Conservation (phyloP, 2,113 vertebrate species). For the Trichechus manatus region DNA sequence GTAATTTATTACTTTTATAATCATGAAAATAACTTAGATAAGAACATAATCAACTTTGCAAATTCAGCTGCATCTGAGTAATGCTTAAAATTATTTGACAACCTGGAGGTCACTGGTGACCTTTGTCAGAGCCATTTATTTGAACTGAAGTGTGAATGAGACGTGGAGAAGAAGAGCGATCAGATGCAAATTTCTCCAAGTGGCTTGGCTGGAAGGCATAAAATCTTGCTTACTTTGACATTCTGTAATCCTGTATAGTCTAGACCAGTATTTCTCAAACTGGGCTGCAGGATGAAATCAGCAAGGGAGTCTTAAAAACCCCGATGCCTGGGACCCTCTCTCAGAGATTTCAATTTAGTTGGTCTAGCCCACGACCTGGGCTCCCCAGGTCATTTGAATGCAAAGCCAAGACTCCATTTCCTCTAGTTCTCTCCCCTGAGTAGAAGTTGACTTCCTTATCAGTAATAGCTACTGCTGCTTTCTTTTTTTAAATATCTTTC, state of each 20-base stretch:
- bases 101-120: neutral
- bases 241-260: neutral
- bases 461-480: neutral
- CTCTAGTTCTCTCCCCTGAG: neutral
- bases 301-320: neutral
- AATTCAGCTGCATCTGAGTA: conserved; percentile 2
- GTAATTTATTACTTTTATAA: neutral
- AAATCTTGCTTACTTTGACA: conserved; percentile 4
- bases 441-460: neutral
- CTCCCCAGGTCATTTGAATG: neutral
- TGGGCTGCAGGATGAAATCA: conserved; percentile 6
- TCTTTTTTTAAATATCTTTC: neutral
- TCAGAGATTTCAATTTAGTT: neutral
- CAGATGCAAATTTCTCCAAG: neutral
- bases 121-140: neutral
- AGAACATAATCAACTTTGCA: neutral
- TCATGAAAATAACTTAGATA: neutral
- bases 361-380: neutral
- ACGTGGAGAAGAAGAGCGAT: neutral
- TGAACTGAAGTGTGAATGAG: neutral
- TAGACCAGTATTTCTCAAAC: neutral
- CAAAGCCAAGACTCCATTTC: neutral
- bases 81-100: conserved; percentile 2
- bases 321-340: neutral
- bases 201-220: neutral